Percentiles rank a stretch among this genome's conserved stretches.
phyloP scores from a whole-genome alignment of 2,888 invertebrate genomes.

The Lapara coniferarum region DNA sequence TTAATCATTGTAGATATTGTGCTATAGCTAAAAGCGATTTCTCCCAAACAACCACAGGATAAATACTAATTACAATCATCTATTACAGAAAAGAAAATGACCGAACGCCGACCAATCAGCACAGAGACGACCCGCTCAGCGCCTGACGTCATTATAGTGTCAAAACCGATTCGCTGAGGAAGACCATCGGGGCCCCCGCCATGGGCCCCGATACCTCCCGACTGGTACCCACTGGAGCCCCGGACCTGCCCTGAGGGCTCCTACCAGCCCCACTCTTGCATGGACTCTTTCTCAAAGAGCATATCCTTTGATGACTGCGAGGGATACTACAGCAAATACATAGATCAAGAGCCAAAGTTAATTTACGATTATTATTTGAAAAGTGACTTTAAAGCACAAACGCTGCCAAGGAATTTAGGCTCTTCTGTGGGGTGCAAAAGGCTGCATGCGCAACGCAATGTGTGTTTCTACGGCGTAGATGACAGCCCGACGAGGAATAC shows the following conservation, averaged over 20 bases:
- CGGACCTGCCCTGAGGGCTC: conserved; percentile 69
- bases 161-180: conserved; percentile 82
- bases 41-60: too few relatives aligned
- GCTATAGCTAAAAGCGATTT: too few relatives aligned
- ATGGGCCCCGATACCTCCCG: conserved; percentile 76
- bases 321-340: conserved; percentile 72
- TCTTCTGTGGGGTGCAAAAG: conserved; percentile 60
- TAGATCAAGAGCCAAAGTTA: conserved; percentile 67
- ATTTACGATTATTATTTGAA: conserved; percentile 75
- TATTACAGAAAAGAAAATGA: conserved; percentile 70
- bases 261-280: conserved; percentile 53
- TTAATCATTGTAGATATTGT: too few relatives aligned
- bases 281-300: conserved; percentile 61
- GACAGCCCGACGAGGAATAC: conserved; percentile 56
- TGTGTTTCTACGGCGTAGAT: conserved; percentile 67
- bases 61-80: conserved; percentile 21
- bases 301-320: conserved; percentile 65
- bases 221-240: conserved; percentile 62
- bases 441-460: conserved; percentile 62
- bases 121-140: conserved; percentile 94
- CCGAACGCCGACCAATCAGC: conserved; percentile 87
- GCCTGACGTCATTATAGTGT: conserved; percentile 92
- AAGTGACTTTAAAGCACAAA: conserved; percentile 71
- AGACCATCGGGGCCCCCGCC: conserved; percentile 78
- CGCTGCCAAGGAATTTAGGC: conserved; percentile 71